These are phyloP conservation scores for Luehdorfia chinensis DNA, from an alignment of 1,140 invertebrate genomes.

Conservation along the genomic window DNA sequence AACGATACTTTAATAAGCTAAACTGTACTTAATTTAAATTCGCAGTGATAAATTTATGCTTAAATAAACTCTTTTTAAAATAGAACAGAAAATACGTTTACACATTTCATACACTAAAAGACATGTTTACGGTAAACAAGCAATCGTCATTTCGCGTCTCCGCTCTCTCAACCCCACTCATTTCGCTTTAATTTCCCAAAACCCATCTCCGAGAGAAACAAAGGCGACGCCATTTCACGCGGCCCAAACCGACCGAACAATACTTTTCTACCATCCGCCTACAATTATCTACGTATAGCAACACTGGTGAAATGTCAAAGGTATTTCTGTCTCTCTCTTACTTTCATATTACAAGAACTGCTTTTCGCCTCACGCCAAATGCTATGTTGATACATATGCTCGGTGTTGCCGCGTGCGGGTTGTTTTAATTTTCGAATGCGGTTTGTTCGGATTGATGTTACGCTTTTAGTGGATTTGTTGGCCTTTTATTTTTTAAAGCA, in stretches of 20 bases:
- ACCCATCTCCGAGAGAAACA: conserved; percentile 65
- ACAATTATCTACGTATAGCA: conserved; percentile 56
- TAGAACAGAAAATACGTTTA: conserved; percentile 27
- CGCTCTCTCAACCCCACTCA: conserved; percentile 55
- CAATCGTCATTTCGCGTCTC: conserved; percentile 57
- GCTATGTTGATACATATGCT: conserved; percentile 39
- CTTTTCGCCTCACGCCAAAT: conserved; percentile 51
- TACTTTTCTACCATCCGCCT: conserved; percentile 58
- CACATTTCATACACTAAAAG: conserved; percentile 39
- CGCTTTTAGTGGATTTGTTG: conserved; percentile 48
- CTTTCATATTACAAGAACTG: conserved; percentile 21
- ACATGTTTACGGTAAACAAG: conserved; percentile 63
- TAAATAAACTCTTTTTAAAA: conserved; percentile 19
- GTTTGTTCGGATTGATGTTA: conserved; percentile 59
- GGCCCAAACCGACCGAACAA: conserved; percentile 71
- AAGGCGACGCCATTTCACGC: conserved; percentile 69
- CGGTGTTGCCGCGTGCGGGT: conserved; percentile 51
- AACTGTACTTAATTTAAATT: conserved; percentile 7
- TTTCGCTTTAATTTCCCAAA: conserved; percentile 72
- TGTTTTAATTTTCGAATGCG: conserved; percentile 72
- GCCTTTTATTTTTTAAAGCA: conserved; percentile 44
- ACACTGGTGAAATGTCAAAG: conserved; percentile 54
- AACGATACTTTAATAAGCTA: conserved; percentile 16
- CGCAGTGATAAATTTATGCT: conserved; percentile 7
- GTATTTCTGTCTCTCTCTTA: conserved; percentile 44